Conservation (phyloP, 2,888 invertebrate genomes). For the Ophion ventricosus region DNA sequence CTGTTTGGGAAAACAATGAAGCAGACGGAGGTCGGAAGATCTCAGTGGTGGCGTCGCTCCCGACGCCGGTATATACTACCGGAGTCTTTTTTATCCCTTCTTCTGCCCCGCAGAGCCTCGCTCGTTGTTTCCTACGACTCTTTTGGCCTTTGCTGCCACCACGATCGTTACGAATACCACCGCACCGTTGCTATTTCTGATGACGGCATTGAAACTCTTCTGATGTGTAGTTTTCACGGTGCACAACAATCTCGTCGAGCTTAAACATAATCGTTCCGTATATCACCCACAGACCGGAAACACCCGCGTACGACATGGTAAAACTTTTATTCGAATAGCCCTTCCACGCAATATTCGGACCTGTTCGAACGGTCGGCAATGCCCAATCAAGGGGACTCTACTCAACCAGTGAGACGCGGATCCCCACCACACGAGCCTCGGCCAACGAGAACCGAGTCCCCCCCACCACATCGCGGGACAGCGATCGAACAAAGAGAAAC, state of each 20-base stretch:
- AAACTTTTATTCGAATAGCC: not conserved
- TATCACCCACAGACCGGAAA: too few species aligned
- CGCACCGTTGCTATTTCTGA: conserved; percentile 21
- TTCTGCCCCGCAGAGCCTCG: not conserved
- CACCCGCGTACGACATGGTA: not conserved
- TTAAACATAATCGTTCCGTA: not conserved
- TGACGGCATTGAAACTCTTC: conserved; percentile 13
- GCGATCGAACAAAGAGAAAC: not conserved
- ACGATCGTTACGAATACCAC: conserved; percentile 34
- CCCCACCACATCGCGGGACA: not conserved
- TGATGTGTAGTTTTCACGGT: not conserved
- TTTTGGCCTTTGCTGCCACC: conserved; percentile 5
- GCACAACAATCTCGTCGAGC: not conserved
- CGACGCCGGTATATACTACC: conserved; percentile 52
- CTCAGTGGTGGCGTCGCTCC: conserved; percentile 30
- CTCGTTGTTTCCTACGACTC: not conserved
- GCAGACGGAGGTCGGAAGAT: conserved; percentile 55
- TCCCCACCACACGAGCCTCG: not conserved
- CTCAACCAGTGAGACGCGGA: not conserved
- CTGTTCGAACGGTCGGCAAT: not conserved
- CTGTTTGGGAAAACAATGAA: conserved; percentile 79
- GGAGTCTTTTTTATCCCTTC: conserved; percentile 24
- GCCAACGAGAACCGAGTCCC: not conserved
- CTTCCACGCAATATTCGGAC: not conserved
- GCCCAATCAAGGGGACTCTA: not conserved